phyloP scores from a whole-genome alignment of 2,888 invertebrate species.

The Creontiades dilutus region DNA sequence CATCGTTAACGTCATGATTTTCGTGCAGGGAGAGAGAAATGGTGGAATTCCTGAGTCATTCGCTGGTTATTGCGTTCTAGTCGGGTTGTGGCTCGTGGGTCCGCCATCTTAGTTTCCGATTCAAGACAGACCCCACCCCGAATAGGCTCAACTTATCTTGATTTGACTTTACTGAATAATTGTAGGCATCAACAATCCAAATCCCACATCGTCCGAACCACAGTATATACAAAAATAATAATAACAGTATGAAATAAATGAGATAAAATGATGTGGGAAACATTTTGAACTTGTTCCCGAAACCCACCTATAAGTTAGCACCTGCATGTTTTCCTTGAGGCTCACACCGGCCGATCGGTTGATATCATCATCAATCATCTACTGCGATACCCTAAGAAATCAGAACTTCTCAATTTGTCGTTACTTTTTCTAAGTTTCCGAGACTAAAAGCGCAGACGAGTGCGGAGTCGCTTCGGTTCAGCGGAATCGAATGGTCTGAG shows the following conservation, averaged over 20 bases:
- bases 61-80: neutral
- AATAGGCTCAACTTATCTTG: neutral
- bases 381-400: conserved; percentile 32
- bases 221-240: neutral
- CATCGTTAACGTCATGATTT: neutral
- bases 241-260: neutral
- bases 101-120: conserved; percentile 18
- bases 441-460: conserved; percentile 40
- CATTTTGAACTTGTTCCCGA: conserved; percentile 5
- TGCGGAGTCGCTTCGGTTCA: conserved; percentile 21
- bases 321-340: conserved; percentile 51
- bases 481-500: conserved; percentile 9
- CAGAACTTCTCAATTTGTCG: conserved; percentile 26
- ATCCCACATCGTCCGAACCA: neutral
- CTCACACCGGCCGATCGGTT: conserved; percentile 41
- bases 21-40: neutral
- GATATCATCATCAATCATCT: conserved; percentile 48
- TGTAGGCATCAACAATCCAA: neutral
- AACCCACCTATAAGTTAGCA: conserved; percentile 62
- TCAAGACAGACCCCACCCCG: neutral
- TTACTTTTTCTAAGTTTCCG: conserved; percentile 50
- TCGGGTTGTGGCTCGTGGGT: neutral
- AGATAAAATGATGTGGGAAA: conserved; percentile 15
- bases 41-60: neutral
- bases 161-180: neutral